Conservation (phyloP, 2,797 vertebrate species). For the Onychomys leucogaster region DNA sequence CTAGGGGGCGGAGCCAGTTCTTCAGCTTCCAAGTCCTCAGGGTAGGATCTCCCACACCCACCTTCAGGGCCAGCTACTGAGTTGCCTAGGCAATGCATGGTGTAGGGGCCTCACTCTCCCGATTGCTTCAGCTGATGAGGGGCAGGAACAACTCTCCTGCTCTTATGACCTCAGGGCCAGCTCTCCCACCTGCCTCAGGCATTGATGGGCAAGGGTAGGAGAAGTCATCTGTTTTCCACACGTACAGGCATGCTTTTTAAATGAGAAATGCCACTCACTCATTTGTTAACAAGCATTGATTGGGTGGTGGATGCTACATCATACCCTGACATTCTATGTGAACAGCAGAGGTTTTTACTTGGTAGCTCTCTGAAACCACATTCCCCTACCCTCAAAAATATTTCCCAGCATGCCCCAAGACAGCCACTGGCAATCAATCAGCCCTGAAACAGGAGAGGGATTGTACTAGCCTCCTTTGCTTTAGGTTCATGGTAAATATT, state of each 20-base stretch:
- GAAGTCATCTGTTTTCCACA: neutral
- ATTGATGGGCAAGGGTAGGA: neutral
- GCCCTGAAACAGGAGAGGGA: neutral
- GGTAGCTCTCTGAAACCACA: neutral
- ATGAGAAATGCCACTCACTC: neutral
- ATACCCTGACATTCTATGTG: neutral
- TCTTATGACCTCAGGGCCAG: neutral
- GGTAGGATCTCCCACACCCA: neutral
- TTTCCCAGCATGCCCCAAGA: neutral
- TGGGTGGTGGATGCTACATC: neutral
- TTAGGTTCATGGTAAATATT: conserved; percentile 41
- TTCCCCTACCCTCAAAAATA: neutral
- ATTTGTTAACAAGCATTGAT: neutral
- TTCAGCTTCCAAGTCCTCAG: neutral
- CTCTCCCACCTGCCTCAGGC: neutral
- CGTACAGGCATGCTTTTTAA: neutral
- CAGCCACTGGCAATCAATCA: neutral
- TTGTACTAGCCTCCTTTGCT: neutral
- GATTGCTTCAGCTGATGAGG: neutral
- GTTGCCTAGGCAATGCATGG: neutral
- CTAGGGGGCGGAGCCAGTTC: neutral
- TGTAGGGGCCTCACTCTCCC: neutral
- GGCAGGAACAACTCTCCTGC: neutral
- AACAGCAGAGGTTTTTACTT: neutral
- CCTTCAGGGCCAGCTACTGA: neutral